Conservation (phyloP, 1,140 invertebrate species). For the Apocrypta bakeri region DNA sequence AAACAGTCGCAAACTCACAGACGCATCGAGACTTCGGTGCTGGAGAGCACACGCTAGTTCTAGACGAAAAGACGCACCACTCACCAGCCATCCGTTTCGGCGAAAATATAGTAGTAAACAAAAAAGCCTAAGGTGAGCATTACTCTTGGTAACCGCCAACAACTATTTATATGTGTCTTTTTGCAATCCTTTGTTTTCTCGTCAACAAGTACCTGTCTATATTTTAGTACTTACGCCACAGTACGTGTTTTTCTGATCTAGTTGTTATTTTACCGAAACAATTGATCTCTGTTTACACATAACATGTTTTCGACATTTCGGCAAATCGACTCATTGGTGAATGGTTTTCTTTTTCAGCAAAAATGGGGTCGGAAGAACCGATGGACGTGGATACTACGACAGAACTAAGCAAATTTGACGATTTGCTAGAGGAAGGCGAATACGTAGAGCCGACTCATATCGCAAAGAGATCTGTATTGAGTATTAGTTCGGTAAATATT, state of each 20-base stretch:
- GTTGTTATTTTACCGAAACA: background rate
- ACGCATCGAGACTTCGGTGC: background rate
- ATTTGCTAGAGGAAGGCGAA: slow-evolving; percentile 45
- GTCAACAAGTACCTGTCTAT: background rate
- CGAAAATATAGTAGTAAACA: slow-evolving; percentile 28
- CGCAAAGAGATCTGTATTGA: background rate
- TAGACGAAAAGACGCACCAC: background rate
- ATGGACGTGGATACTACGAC: slow-evolving; percentile 37
- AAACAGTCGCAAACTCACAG: background rate
- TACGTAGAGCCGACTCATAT: slow-evolving; percentile 33
- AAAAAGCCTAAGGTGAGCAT: background rate
- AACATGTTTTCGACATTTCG: background rate
- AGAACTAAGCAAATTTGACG: slow-evolving; percentile 44
- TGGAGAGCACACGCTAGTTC: background rate
- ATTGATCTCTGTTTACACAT: background rate
- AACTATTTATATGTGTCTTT: no score
- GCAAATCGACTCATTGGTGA: background rate
- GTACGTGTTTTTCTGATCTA: background rate
- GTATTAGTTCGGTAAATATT: slow-evolving; percentile 17
- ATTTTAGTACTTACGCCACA: background rate
- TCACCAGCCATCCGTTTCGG: slow-evolving; percentile 8
- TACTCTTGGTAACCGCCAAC: no score
- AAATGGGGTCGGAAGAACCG: slow-evolving; percentile 44
- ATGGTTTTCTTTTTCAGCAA: background rate
- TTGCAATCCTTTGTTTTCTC: background rate